Conservation (phyloP, 2,888 invertebrate species). For the Gortyna flavago region DNA sequence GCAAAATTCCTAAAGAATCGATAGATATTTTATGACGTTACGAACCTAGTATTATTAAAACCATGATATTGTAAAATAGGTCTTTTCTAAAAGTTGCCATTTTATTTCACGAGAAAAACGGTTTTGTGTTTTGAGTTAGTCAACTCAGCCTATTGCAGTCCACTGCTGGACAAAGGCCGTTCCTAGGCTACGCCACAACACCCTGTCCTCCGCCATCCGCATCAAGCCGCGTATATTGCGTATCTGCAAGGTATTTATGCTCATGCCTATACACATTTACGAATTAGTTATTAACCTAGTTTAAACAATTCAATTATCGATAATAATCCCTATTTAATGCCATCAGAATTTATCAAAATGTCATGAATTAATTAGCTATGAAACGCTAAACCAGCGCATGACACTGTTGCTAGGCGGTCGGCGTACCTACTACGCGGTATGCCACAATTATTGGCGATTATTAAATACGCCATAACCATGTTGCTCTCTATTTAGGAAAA, state of each 20-base stretch:
- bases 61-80: not conserved
- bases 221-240: no score
- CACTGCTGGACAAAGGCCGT: no score
- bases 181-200: no score
- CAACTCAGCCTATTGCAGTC: no score
- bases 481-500: constrained; percentile 4
- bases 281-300: not conserved
- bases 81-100: not conserved
- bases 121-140: not conserved
- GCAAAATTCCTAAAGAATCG: not conserved
- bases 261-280: not conserved
- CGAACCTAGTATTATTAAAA: not conserved
- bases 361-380: constrained; percentile 21
- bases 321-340: not conserved
- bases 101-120: not conserved
- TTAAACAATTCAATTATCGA: not conserved
- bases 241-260: not conserved
- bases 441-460: constrained; percentile 35
- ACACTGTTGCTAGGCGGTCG: constrained; percentile 10
- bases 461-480: constrained; percentile 23
- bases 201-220: no score
- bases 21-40: not conserved
- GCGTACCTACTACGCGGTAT: constrained; percentile 24
- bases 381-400: constrained; percentile 17
- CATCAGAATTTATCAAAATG: constrained; percentile 1